These are phyloP conservation scores for Sebastes schlegelii DNA, from an alignment of 2,113 vertebrate genomes.

Conservation along the genomic window DNA sequence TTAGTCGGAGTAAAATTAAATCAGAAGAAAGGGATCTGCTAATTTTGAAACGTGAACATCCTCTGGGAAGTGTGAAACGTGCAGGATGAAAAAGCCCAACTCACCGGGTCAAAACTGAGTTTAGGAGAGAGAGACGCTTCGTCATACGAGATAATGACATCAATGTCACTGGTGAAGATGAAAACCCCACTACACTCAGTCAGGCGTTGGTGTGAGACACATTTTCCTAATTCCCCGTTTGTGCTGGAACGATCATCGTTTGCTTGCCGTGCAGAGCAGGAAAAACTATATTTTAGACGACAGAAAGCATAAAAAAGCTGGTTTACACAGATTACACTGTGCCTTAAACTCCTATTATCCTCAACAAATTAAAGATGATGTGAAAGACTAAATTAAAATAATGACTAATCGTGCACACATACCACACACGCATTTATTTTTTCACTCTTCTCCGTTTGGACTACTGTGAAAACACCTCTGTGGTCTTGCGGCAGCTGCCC, in stretches of 20 bases:
- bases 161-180: conserved; percentile 25
- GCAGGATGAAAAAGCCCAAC: conserved; percentile 20
- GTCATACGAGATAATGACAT: conserved; percentile 39
- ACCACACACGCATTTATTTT: background rate
- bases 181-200: conserved; percentile 24
- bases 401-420: background rate
- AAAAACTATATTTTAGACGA: background rate
- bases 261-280: background rate
- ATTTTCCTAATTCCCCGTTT: conserved; percentile 26
- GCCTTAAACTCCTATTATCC: background rate
- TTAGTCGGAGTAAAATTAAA: conserved; percentile 63
- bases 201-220: conserved; percentile 1
- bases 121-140: conserved; percentile 26
- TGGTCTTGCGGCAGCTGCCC: background rate
- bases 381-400: background rate
- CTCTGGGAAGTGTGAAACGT: conserved; percentile 48
- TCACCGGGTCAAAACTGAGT: conserved; percentile 17
- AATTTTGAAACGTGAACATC: conserved; percentile 66
- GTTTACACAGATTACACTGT: background rate
- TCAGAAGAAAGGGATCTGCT: conserved; percentile 58
- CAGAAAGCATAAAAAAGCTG: conserved; percentile 18
- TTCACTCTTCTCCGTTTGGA: background rate
- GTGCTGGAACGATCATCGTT: conserved; percentile 1
- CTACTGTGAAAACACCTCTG: background rate
- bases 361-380: conserved; percentile 21